A percentile compares a stretch with the other conserved stretches of the same genome.
Evolutionary conservation across 2,797 vertebrate species (phyloP).

Genomic region (Anas capensis): DNA sequence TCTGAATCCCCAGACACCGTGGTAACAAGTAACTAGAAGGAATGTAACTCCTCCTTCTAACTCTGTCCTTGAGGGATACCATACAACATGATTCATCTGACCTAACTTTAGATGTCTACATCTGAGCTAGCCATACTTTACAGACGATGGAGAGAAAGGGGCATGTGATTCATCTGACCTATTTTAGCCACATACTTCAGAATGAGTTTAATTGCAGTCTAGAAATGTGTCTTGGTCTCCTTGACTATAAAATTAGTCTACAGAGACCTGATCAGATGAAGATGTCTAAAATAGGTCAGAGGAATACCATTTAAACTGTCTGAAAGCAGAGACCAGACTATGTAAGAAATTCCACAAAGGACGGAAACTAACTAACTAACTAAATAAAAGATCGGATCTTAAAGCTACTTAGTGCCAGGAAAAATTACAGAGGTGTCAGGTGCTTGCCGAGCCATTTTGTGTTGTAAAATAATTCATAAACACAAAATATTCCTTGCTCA

Average conservation of each 20-base stretch:
- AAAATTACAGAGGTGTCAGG: neutral
- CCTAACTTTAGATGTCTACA: conserved; percentile 11
- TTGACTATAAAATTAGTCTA: conserved; percentile 24
- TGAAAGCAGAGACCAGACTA: neutral
- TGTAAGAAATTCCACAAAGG: neutral
- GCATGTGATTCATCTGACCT: conserved; percentile 42
- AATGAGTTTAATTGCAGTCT: conserved; percentile 34
- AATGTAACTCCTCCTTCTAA: conserved; percentile 37
- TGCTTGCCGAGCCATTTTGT: neutral
- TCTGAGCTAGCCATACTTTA: conserved; percentile 3
- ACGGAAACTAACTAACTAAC: neutral
- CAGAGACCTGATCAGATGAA: neutral
- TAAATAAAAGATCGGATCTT: neutral
- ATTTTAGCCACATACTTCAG: neutral
- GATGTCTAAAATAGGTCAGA: neutral
- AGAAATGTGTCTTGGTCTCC: conserved; percentile 9
- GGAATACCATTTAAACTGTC: neutral
- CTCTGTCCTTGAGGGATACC: conserved; percentile 20
- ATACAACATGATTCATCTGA: conserved; percentile 28
- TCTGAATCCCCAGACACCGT: neutral
- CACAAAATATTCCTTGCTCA: neutral
- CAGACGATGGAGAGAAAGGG: neutral
- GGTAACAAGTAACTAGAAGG: conserved; percentile 8
- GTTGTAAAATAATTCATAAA: neutral
- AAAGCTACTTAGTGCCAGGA: neutral